Base-by-base conservation (phyloP, 1,140 invertebrate species). In the Heliconius himera region DNA sequence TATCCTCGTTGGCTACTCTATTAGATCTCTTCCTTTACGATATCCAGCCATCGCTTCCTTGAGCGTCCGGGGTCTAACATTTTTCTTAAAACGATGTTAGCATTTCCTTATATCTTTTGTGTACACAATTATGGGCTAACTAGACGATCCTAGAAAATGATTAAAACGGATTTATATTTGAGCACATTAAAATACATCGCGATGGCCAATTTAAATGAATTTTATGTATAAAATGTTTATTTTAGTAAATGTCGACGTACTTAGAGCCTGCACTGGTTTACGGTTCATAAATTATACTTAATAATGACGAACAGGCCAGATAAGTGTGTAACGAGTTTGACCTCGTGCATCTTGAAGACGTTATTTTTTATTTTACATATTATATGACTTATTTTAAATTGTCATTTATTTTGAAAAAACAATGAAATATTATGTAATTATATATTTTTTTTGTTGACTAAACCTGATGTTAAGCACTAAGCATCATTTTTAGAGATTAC, bases 231-330 rank as follows among this genome's bases (percentile, higher is more conserved):
- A 66, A 66, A 66, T 66, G 33, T 75, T 77, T 81, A 84, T 78
- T 72, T 79, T 77, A 81, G 78, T 86, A 80, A 81, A 79, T 81
- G 81, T 85, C 81, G 87, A 83, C 13, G 60, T 70, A 76, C 56
- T 66, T 87, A 89, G 49, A 71, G 72, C 41, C 66, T 81, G 76
- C 38, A 83, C 82, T 81, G 85, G 85, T 85, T 86, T 81, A 85
- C 74, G 38, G 79, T 72, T 76, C 81, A 86, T 90, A 87, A 88
- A 88, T 90, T 82, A 84, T 79, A 70, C 73, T 84, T 75, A 87
- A 85, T 82, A 86, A 84, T 88, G 82, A 89, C 83, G 81, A 84
- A 87, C 85, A 82, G 76, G 71, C 81, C 73, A 84, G 84, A 86
- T 88, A 85, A 83, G 80, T 76, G 76, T 83, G 83, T 87, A 87